A percentile compares a stretch with the other conserved stretches of the same genome.
Evolutionary conservation across 1,140 invertebrate species (phyloP).

Genomic region (Alviniconcha marisindica): DNA sequence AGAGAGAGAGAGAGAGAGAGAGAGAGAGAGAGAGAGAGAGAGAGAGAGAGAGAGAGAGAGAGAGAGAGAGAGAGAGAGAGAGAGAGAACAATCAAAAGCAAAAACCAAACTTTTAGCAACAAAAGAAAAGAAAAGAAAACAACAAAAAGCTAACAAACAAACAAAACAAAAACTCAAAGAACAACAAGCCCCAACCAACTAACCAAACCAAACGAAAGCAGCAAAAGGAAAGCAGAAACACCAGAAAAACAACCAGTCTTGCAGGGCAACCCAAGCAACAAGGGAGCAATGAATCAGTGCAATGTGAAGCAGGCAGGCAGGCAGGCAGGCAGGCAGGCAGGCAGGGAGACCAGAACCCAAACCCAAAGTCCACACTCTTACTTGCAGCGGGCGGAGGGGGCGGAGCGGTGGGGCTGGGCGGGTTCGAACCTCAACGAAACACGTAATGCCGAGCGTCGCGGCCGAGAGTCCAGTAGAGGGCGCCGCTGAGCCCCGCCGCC

Average conservation of each 20-base stretch:
- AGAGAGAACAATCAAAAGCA: too few species aligned
- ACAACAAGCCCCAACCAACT: not conserved
- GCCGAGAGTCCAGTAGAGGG: constrained; percentile 13
- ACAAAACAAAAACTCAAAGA: too few species aligned
- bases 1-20: too few species aligned
- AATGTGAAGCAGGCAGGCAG: not conserved
- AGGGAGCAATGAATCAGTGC: too few species aligned
- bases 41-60: too few species aligned
- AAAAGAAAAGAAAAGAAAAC: too few species aligned
- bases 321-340: too few species aligned
- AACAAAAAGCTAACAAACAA: too few species aligned
- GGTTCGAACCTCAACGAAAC: constrained; percentile 1
- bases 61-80: too few species aligned
- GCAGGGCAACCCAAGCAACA: not conserved
- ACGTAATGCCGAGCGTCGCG: constrained; percentile 32
- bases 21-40: too few species aligned
- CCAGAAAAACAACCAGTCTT: not conserved
- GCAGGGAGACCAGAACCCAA: not conserved
- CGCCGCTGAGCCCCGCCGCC: constrained; percentile 30
- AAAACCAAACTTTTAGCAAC: too few species aligned
- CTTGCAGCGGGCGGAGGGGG: not conserved
- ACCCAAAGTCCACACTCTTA: not conserved
- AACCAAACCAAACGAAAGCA: not conserved
- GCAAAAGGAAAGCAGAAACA: not conserved
- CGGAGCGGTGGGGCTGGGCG: not conserved